A percentile compares a stretch with the other conserved stretches of the same genome.
These are phyloP conservation scores for Halisarca cf. caerulea DNA, from an alignment of 37 sponge, comb jelly and placozoan genomes.

Conservation along the genomic window DNA sequence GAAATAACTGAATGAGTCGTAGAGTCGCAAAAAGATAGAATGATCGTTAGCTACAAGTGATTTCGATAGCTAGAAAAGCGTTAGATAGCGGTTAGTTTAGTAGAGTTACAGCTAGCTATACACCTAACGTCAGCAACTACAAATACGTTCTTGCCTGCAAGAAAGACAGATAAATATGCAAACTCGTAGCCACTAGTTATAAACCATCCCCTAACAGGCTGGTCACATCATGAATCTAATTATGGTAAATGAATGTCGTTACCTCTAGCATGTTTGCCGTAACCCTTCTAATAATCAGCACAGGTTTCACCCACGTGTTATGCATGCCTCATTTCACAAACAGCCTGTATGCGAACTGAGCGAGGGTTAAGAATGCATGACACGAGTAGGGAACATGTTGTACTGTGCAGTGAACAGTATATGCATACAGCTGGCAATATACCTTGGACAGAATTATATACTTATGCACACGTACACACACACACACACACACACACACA, in stretches of 20 bases:
- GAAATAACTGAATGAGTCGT: too few relatives aligned
- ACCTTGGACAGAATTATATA: too few relatives aligned
- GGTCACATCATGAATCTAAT: not conserved
- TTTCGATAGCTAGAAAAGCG: not conserved
- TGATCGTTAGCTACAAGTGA: not conserved
- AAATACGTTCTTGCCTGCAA: constrained; percentile 1
- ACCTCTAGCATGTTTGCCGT: not conserved
- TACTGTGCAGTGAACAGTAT: too few relatives aligned
- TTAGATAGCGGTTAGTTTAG: not conserved
- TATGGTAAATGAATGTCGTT: not conserved
- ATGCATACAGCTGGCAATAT: too few relatives aligned
- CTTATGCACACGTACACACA: too few relatives aligned
- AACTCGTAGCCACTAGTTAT: not conserved
- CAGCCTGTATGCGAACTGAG: too few relatives aligned
- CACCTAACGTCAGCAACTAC: not conserved
- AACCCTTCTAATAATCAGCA: not conserved
- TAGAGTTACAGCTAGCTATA: not conserved
- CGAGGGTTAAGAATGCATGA: too few relatives aligned
- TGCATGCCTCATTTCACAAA: too few relatives aligned
- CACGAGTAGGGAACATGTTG: too few relatives aligned
- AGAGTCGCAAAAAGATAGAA: too few relatives aligned
- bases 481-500: too few relatives aligned
- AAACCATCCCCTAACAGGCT: not conserved
- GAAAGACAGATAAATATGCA: not conserved
- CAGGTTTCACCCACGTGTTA: too few relatives aligned